Evolutionary conservation across 2,113 vertebrate genomes (phyloP).

Genomic region (Perca schrenkii): DNA sequence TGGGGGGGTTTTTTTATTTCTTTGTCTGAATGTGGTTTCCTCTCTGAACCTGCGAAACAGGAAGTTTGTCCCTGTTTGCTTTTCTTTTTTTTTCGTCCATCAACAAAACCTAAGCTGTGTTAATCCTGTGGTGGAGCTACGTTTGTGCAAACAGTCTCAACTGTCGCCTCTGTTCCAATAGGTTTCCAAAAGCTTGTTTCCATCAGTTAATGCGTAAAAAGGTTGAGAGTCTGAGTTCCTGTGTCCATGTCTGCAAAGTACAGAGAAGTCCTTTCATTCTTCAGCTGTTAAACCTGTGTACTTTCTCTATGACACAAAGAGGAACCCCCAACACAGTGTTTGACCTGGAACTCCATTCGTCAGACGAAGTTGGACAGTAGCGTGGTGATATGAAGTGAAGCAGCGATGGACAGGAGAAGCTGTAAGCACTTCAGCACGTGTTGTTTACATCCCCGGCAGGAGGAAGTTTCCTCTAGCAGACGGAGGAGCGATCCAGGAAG

Average conservation of each 20-base stretch:
- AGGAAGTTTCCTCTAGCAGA: constrained; percentile 17
- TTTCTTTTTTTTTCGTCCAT: constrained; percentile 4
- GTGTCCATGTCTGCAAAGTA: neutral
- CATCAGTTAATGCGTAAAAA: neutral
- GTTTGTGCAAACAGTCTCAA: neutral
- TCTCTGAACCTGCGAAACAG: constrained; percentile 10
- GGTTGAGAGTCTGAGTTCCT: neutral
- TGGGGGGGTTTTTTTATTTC: neutral
- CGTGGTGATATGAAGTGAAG: neutral
- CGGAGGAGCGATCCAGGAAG: constrained; percentile 3
- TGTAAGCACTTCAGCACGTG: neutral
- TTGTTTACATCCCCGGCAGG: neutral
- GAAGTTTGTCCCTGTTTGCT: neutral
- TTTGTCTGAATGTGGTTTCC: constrained; percentile 15
- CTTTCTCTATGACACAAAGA: neutral
- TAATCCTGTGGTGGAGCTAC: neutral
- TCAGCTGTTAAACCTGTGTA: neutral
- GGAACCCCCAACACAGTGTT: neutral
- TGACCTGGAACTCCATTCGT: neutral
- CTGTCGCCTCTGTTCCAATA: too few relatives aligned
- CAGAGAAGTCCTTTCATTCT: too few relatives aligned
- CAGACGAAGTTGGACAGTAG: neutral
- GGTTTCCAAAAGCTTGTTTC: neutral
- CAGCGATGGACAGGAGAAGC: neutral
- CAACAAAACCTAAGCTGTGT: neutral